Evolutionary conservation across 2,888 invertebrate species (phyloP).

Genomic region (Latheticus oryzae): DNA sequence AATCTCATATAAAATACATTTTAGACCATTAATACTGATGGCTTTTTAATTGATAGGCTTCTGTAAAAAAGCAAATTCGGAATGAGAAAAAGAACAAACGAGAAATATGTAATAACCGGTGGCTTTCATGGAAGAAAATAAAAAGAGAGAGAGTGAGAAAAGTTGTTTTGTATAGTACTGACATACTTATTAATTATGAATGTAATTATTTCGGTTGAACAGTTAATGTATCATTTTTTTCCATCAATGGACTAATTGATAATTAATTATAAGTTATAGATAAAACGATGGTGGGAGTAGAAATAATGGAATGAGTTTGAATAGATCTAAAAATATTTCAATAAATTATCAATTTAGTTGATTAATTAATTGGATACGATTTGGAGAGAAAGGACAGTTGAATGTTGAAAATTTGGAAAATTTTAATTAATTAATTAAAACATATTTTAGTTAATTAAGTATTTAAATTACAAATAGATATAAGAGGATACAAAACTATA

Average conservation of each 20-base stretch:
- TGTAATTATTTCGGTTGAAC: conserved; percentile 26
- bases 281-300: conserved; percentile 12
- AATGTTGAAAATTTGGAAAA: too few relatives aligned
- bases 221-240: conserved; percentile 25
- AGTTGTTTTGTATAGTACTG: too few relatives aligned
- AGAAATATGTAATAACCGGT: conserved; percentile 34
- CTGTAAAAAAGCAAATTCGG: conserved; percentile 46
- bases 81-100: conserved; percentile 50
- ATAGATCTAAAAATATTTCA: conserved; percentile 21
- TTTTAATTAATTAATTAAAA: too few relatives aligned
- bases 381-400: too few relatives aligned
- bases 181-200: conserved; percentile 39
- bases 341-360: conserved; percentile 7
- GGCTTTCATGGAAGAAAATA: too few relatives aligned
- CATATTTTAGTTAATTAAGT: too few relatives aligned
- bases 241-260: conserved; percentile 25
- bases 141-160: too few relatives aligned
- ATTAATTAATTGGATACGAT: conserved; percentile 22
- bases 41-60: conserved; percentile 49
- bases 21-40: conserved; percentile 55
- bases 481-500: too few relatives aligned
- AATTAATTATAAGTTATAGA: conserved; percentile 32
- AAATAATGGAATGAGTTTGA: conserved; percentile 8
- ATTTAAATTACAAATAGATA: too few relatives aligned
- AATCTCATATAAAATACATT: conserved; percentile 53